Evolutionary conservation across 2,888 invertebrate genomes (phyloP), one percentile per base, ranked within the genome.

Genomic region (Eulithis testata): DNA sequence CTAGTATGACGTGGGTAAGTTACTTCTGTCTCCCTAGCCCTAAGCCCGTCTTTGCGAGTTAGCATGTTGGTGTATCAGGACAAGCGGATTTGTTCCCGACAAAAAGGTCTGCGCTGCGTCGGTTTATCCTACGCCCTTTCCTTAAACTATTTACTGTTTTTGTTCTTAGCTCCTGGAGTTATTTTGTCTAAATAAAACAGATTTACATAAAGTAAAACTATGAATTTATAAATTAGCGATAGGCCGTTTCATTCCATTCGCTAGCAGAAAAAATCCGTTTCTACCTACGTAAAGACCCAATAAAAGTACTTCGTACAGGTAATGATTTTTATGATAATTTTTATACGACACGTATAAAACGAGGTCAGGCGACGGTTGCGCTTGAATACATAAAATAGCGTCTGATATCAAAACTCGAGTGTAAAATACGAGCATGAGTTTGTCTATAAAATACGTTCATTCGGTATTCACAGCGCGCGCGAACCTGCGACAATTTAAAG

Each of bases 391-490:
- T 49, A 49, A 21, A 49, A 21, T n/a, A n/a, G 21, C 14, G 43
- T 44, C 12, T 14, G 37, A 53, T 53, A 53, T 40, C 12, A 47
- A 57, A 31, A 57, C 45, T 56, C 44, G 27, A 27, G 14, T 11
- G 9, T n/a, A 31, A 50, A 51, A 62, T 62, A 45, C 51, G 53
- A 54, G 14, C 43, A 14, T 12, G 44, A 56, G 55, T 44, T 62
- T 12, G 31, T 56, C 43, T 49, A 45, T 62, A 56, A 56, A 62
- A 45, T 37, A 56, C 63, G 37, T 52, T 51, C 37, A 57, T 57
- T 57, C 51, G 21, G 63, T 57, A 63, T 63, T 63, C 63, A 53
- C 14, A 11, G 53, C 63, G 52, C 62, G 50, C 60, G 43, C n/a
- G 62, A 57, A 21, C 12, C 63, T 58, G 63, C 62, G 56, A 44